These are phyloP conservation scores for Pseudorasbora parva DNA, from an alignment of 2,113 vertebrate genomes.

Conservation along the genomic window DNA sequence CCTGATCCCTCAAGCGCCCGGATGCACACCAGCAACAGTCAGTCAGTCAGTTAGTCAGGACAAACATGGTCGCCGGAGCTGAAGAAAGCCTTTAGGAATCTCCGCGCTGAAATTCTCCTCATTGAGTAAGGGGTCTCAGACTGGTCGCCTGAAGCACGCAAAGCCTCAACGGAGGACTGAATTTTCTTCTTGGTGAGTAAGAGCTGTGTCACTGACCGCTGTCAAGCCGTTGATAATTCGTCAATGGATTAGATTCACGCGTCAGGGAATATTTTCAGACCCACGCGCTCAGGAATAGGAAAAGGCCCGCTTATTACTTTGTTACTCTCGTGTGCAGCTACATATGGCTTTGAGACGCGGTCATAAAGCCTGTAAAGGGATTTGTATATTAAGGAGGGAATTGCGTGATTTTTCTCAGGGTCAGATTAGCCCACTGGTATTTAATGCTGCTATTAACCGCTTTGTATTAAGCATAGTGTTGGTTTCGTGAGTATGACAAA, in stretches of 20 bases:
- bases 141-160: neutral
- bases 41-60: slow-evolving; percentile 33
- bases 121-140: too few species aligned
- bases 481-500: neutral
- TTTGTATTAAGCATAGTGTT: neutral
- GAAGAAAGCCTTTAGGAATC: slow-evolving; percentile 51
- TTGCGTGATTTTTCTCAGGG: neutral
- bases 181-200: slow-evolving; percentile 42
- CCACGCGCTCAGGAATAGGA: neutral
- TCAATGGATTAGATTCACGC: slow-evolving; percentile 17
- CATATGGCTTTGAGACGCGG: neutral
- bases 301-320: slow-evolving; percentile 14
- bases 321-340: neutral
- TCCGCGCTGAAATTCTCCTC: neutral
- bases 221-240: neutral
- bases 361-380: neutral
- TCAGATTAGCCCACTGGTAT: neutral
- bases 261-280: neutral
- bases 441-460: neutral
- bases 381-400: neutral
- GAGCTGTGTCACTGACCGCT: neutral
- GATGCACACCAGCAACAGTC: slow-evolving; percentile 46
- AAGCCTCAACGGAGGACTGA: neutral
- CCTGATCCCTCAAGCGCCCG: slow-evolving; percentile 45
- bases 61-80: slow-evolving; percentile 55